Evolutionary conservation across 2,888 invertebrate species (phyloP).

Genomic region (Glaucopsyche alexis): DNA sequence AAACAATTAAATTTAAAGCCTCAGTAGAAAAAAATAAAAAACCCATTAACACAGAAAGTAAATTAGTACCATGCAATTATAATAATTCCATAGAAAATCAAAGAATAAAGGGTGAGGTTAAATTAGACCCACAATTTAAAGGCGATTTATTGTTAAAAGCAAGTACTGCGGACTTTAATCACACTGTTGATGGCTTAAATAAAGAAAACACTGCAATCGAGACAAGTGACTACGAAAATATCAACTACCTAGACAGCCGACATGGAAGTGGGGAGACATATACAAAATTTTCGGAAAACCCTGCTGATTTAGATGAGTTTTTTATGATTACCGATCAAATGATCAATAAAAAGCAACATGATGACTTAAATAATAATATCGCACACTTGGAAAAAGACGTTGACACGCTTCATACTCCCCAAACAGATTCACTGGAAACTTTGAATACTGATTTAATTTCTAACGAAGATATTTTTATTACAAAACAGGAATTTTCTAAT

Average conservation of each 20-base stretch:
- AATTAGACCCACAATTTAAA: neutral
- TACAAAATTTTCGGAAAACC: conserved; percentile 69
- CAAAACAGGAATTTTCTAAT: conserved; percentile 56
- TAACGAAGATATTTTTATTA: conserved; percentile 35
- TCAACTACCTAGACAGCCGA: conserved; percentile 50
- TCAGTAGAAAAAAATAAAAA: conserved; percentile 16
- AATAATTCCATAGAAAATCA: neutral
- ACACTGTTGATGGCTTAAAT: conserved; percentile 53
- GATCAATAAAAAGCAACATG: conserved; percentile 48
- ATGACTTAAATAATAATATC: conserved; percentile 40
- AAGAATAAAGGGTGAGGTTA: neutral
- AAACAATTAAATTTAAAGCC: conserved; percentile 36
- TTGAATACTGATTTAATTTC: conserved; percentile 46
- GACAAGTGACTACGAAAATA: conserved; percentile 42
- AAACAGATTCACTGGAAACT: conserved; percentile 64
- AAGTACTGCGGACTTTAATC: conserved; percentile 45
- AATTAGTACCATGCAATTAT: neutral
- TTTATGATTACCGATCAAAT: conserved; percentile 67
- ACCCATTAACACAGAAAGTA: conserved; percentile 40
- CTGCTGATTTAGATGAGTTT: conserved; percentile 69
- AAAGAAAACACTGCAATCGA: conserved; percentile 52
- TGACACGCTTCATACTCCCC: conserved; percentile 62
- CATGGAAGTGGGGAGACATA: conserved; percentile 72
- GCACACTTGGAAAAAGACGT: conserved; percentile 46
- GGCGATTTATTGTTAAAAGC: neutral